Percentiles rank a stretch among this genome's conserved stretches.
These are phyloP conservation scores for Eupeodes latifasciatus DNA, from an alignment of 2,888 invertebrate genomes.

Conservation along the genomic window DNA sequence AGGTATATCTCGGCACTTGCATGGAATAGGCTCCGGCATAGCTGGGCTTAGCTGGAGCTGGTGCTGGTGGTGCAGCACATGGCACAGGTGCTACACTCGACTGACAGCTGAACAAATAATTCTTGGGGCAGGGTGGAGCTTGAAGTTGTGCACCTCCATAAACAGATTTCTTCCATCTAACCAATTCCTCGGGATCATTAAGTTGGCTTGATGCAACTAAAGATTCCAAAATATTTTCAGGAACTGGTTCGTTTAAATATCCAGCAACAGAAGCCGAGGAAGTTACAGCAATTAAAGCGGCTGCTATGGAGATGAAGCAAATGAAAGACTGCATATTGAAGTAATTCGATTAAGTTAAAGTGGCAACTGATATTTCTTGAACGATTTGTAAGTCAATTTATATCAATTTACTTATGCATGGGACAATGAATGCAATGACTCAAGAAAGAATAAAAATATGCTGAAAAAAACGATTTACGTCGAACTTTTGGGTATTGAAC, in stretches of 20 bases:
- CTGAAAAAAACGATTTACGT: background rate
- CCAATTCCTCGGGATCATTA: slow-evolving; percentile 29
- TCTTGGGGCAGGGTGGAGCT: slow-evolving; percentile 80
- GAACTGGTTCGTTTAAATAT: slow-evolving; percentile 21
- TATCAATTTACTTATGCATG: background rate
- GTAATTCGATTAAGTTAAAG: background rate
- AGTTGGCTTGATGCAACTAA: slow-evolving; percentile 35
- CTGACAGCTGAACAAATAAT: slow-evolving; percentile 80
- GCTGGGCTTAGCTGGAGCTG: background rate
- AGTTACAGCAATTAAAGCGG: slow-evolving; percentile 24
- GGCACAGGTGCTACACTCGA: slow-evolving; percentile 80
- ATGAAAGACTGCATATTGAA: slow-evolving; percentile 49
- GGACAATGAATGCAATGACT: background rate
- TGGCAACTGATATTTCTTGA: slow-evolving; percentile 40
- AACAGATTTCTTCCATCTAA: slow-evolving; percentile 79
- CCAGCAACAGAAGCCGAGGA: slow-evolving; percentile 33
- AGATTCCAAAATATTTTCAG: slow-evolving; percentile 46
- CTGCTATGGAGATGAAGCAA: slow-evolving; percentile 29
- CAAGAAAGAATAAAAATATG: background rate
- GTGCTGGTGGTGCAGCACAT: slow-evolving; percentile 76
- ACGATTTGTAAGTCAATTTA: slow-evolving; percentile 6
- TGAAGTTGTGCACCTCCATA: slow-evolving; percentile 77
- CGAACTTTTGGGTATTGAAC: background rate
- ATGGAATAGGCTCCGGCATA: slow-evolving; percentile 34
- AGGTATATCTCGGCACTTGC: slow-evolving; percentile 78